Base-by-base conservation (phyloP, 2,113 vertebrate species). In the Archilochus colubris region DNA sequence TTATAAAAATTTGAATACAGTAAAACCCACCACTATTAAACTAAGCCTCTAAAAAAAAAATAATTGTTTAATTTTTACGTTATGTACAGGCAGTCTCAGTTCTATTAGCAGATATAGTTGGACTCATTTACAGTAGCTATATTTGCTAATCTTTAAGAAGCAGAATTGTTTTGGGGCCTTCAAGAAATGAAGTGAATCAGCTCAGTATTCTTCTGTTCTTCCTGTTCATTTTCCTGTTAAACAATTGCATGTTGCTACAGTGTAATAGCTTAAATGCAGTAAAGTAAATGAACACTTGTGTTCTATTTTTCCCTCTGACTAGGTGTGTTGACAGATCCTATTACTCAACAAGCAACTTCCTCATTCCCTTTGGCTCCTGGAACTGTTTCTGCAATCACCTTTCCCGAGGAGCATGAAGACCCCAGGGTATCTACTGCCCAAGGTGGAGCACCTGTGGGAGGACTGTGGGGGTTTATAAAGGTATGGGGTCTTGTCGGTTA, bases 381-480 rank as follows among this genome's bases (percentile, higher is more conserved):
- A 53, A 12, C 97, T 40, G 97, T 96, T 31, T 99, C 99, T 33
- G 96, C 99, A 55, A 99, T 99, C 89, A 99, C 99, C 18, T 99
- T 99, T 94, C 99, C 99, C 4, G 99, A 99, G 78, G 98, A 99
- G 24, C 97, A 83, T 5, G 99, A 99, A 55, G 99, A 99, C 70
- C 98, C 98, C 58, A 96, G 98, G 66, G 81, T 97, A 43, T 86
- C 40, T 53, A 18, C 93, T 44, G 66, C 92, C 88, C 72, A 86
- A 23, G 88, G 95, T 48, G 94, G 84, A 94, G 75, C 74, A 25
- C 86, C 98, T 59, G 96, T 97, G 48, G 98, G 98, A 73, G 99
- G 99, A 31, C 96, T 99, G 48, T 99, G 99, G 99, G 98, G 99
- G 3, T 99, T 99, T 90, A 98, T 99, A 95, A 99, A 99, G 98